Base-by-base conservation (phyloP, 2,113 vertebrate genomes). In the Corvus moneduloides region DNA sequence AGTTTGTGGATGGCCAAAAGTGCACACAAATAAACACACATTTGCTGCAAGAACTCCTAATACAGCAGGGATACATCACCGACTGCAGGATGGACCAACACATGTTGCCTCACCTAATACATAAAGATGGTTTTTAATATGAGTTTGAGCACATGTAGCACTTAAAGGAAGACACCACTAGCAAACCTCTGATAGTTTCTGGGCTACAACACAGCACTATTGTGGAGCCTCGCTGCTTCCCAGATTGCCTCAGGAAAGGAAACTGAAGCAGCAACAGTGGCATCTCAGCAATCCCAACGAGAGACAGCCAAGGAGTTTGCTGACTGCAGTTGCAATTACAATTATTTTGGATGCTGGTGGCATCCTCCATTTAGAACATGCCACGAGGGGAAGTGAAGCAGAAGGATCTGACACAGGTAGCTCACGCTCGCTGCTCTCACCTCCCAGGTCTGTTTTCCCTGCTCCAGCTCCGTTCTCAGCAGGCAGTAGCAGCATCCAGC, bases 381-480 rank as follows among this genome's bases (percentile, higher is more conserved):
- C 37, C 66, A 15, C 0, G 1, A 30, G 0, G 4, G 21, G 44
- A 76, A 43, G 35, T 1, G 18, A n/a, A 84, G 41, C 83, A 75
- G 52, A 13, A 41, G 63, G 51, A 52, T 30, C 3, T 35, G 35
- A 16, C 22, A 3, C 28, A 44, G 56, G 52, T 7, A 30, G 41
- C 26, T 59, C n/a, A 6, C 6, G 1, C 15, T 16, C 2, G 0
- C 28, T 32, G 41, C 23, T 78, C 48, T 28, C 12, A 52, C 17
- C 43, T 78, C 64, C 46, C 8, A 0, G 0, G 3, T n/a, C 77
- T 37, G 30, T 2, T 48, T 44, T 35, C 48, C 62, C 66, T 69
- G 51, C 10, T 16, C 35, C 54, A 62, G 22, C 61, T 63, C 56
- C 49, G 30, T 24, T 39, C 71, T 56, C 81, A 64, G 19, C 59